A percentile compares a stretch with the other conserved stretches of the same genome.
Conservation (phyloP, 2,888 invertebrate species). For the Melanophora roralis region DNA sequence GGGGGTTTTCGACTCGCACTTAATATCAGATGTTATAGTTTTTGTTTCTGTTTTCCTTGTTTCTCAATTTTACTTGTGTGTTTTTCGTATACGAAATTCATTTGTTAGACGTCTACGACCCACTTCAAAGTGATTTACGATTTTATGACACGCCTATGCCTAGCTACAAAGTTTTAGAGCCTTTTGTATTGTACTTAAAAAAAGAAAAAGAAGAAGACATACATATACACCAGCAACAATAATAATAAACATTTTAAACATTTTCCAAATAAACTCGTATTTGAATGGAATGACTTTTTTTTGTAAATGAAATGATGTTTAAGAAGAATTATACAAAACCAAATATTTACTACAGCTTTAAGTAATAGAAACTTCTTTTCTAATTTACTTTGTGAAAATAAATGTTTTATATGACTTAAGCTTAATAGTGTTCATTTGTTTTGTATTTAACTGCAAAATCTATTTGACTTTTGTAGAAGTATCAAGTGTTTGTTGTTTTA, state of each 20-base stretch:
- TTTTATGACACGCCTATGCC: constrained; percentile 75
- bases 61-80: constrained; percentile 67
- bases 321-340: not conserved
- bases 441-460: constrained; percentile 16
- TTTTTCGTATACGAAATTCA: constrained; percentile 44
- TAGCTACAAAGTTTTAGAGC: constrained; percentile 69
- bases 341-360: not conserved
- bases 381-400: not conserved
- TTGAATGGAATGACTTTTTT: constrained; percentile 38
- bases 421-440: not conserved
- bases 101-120: constrained; percentile 74
- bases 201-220: not conserved
- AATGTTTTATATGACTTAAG: constrained; percentile 20
- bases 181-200: constrained; percentile 61
- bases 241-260: constrained; percentile 58
- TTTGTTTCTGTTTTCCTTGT: constrained; percentile 59
- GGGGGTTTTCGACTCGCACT: constrained; percentile 22
- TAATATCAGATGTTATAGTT: constrained; percentile 42
- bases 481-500: constrained; percentile 14
- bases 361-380: not conserved
- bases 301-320: constrained; percentile 34
- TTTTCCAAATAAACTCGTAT: constrained; percentile 36
- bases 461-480: constrained; percentile 25
- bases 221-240: constrained; percentile 35
- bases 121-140: constrained; percentile 78